A percentile compares a stretch with the other conserved stretches of the same genome.
Evolutionary conservation across 2,888 invertebrate species (phyloP).

Genomic region (Acrocyrtus sp.): DNA sequence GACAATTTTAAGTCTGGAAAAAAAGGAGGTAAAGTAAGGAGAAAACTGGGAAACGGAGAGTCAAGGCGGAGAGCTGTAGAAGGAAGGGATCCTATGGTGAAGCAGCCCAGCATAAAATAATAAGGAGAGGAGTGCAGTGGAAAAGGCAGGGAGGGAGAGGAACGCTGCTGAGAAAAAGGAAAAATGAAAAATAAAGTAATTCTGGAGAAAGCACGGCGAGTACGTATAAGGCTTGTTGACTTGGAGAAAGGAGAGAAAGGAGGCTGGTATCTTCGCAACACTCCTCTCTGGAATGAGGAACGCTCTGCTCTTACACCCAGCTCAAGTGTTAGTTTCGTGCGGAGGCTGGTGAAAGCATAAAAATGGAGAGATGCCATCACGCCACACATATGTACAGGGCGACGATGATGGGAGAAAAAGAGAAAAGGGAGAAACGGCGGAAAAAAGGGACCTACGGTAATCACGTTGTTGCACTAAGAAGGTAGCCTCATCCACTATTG

Average conservation of each 20-base stretch:
- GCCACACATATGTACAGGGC: not conserved
- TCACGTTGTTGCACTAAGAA: constrained; percentile 13
- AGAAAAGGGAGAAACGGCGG: not conserved
- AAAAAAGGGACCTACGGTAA: constrained; percentile 14
- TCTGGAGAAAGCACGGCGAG: not conserved
- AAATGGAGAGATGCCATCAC: not conserved
- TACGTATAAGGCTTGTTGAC: not conserved
- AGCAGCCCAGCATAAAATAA: too few relatives aligned
- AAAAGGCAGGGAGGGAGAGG: not conserved
- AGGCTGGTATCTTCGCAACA: not conserved
- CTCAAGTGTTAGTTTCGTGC: not conserved
- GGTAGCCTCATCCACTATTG: not conserved
- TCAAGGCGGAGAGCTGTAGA: too few relatives aligned
- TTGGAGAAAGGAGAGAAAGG: too few relatives aligned
- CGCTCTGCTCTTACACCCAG: not conserved
- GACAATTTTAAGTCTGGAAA: too few relatives aligned
- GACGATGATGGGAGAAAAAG: not conserved
- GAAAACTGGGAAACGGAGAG: too few relatives aligned
- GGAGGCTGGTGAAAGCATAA: constrained; percentile 1
- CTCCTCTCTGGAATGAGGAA: not conserved
- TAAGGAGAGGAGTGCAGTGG: too few relatives aligned
- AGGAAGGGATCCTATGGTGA: too few relatives aligned
- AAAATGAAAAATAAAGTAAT: not conserved
- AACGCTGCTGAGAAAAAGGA: not conserved
- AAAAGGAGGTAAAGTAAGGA: too few relatives aligned